Conservation (phyloP, 2,888 invertebrate species). For the Polia nebulosa region DNA sequence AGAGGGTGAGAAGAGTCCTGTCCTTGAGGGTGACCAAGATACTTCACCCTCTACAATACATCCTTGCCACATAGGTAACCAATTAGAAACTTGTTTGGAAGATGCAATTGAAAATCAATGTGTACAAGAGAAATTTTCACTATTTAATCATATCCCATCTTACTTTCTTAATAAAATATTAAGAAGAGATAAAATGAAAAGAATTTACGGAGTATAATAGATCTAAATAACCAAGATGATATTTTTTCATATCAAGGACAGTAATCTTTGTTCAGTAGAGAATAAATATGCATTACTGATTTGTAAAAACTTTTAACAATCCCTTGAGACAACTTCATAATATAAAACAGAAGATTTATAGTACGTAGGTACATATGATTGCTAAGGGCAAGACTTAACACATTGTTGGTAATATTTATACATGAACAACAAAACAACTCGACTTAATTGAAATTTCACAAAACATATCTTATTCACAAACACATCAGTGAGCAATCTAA, state of each 20-base stretch:
- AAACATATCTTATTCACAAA: background rate
- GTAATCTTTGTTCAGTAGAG: background rate
- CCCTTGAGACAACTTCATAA: background rate
- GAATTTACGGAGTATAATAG: background rate
- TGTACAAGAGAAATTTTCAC: too few relatives aligned
- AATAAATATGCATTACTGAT: background rate
- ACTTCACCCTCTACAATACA: background rate
- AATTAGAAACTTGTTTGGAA: slow-evolving; percentile 20
- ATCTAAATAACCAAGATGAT: too few relatives aligned
- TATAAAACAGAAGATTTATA: background rate
- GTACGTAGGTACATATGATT: too few relatives aligned
- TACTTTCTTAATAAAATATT: too few relatives aligned
- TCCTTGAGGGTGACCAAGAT: too few relatives aligned
- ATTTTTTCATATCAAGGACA: too few relatives aligned
- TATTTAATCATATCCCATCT: too few relatives aligned
- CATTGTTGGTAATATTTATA: background rate
- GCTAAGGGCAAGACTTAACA: too few relatives aligned
- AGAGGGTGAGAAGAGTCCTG: too few relatives aligned
- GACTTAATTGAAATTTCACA: background rate
- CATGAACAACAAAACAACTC: background rate
- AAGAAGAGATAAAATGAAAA: too few relatives aligned
- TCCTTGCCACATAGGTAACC: background rate
- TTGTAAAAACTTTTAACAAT: background rate
- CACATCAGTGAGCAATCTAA: background rate
- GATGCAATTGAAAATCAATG: background rate